phyloP scores from a whole-genome alignment of 1,140 invertebrate genomes.

The Diorhabda sublineata region DNA sequence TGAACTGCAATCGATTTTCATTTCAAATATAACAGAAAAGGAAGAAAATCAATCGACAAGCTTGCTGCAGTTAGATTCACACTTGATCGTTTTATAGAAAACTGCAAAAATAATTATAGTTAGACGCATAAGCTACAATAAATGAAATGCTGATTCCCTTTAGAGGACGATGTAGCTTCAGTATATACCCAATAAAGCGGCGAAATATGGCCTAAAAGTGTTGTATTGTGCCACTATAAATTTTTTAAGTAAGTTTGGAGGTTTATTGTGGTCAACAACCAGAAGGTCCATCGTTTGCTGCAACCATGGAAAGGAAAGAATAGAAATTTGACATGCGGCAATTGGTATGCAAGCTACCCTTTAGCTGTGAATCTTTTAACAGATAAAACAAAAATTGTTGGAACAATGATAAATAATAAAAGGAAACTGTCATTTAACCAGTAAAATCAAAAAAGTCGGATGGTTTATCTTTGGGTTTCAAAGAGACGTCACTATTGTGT shows the following conservation, averaged over 20 bases:
- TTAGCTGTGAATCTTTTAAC: slow-evolving; percentile 29
- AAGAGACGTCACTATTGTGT: slow-evolving; percentile 29
- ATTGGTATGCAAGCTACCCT: slow-evolving; percentile 34
- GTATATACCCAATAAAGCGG: slow-evolving; percentile 50
- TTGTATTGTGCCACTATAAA: slow-evolving; percentile 14
- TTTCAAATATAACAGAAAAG: no score
- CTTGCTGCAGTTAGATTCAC: slow-evolving; percentile 40
- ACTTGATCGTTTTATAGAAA: slow-evolving; percentile 38
- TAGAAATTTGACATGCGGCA: slow-evolving; percentile 36
- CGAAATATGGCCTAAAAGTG: slow-evolving; percentile 46
- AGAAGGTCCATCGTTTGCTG: slow-evolving; percentile 32
- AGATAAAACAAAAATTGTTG: slow-evolving; percentile 37
- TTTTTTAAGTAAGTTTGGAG: slow-evolving; percentile 26
- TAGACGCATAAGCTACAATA: slow-evolving; percentile 31
- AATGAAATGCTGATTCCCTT: slow-evolving; percentile 46
- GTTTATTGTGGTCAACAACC: slow-evolving; percentile 41
- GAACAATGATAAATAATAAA: slow-evolving; percentile 41
- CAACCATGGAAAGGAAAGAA: slow-evolving; percentile 30
- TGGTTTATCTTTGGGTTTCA: slow-evolving; percentile 36
- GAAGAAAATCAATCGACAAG: slow-evolving; percentile 31
- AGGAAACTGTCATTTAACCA: slow-evolving; percentile 6
- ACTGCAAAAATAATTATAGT: slow-evolving; percentile 36
- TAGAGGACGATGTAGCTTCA: slow-evolving; percentile 44
- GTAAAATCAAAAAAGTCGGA: slow-evolving; percentile 24
- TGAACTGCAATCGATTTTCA: no score